These are phyloP conservation scores for Bubo scandiacus DNA, from an alignment of 2,113 vertebrate genomes.

Conservation along the genomic window DNA sequence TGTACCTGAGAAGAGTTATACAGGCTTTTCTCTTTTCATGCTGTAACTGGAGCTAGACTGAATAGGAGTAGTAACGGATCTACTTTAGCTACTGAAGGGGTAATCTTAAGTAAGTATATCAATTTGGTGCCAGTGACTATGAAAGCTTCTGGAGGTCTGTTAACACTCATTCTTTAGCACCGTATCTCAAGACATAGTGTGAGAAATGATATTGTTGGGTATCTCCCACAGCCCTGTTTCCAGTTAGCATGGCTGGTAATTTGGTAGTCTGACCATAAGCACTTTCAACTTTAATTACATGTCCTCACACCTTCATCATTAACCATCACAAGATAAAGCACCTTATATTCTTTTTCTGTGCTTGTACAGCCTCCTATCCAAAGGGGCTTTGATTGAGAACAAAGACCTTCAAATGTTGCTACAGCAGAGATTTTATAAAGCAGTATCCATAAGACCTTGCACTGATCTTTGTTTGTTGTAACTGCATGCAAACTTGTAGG, in stretches of 20 bases:
- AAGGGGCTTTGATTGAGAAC: not conserved
- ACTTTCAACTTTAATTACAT: not conserved
- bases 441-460: not conserved
- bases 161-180: not conserved
- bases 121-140: not conserved
- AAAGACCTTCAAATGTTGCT: not conserved
- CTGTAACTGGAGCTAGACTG: not conserved
- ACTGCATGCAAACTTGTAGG: not conserved
- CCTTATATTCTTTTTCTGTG: not conserved
- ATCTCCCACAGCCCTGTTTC: not conserved
- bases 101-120: not conserved
- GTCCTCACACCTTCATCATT: not conserved
- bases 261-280: not conserved
- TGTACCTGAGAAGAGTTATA: not conserved
- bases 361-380: not conserved
- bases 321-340: not conserved
- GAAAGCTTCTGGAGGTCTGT: not conserved
- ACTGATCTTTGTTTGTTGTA: not conserved
- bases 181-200: not conserved
- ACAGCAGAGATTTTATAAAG: not conserved
- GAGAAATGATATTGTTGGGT: not conserved
- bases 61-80: not conserved
- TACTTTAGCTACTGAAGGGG: not conserved
- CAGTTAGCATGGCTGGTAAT: not conserved
- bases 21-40: not conserved